phyloP scores from a whole-genome alignment of 2,888 invertebrate species.

The Altica lythri region DNA sequence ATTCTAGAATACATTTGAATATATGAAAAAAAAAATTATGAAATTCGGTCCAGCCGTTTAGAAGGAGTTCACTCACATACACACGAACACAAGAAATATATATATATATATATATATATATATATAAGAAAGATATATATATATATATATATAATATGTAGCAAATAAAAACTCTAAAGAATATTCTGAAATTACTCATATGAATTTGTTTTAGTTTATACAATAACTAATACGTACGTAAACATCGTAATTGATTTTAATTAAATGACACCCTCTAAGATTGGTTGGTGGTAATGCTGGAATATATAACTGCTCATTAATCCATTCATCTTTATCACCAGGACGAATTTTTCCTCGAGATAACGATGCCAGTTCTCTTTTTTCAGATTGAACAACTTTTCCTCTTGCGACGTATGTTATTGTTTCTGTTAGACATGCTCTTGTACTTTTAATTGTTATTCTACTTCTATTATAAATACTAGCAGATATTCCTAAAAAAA shows the following conservation, averaged over 20 bases:
- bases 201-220: not conserved
- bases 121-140: too few species aligned
- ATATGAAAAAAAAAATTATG: too few species aligned
- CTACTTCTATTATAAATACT: slow-evolving; percentile 83
- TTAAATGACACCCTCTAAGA: slow-evolving; percentile 90
- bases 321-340: slow-evolving; percentile 83
- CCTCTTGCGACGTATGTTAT: slow-evolving; percentile 87
- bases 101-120: too few species aligned
- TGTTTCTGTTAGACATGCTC: slow-evolving; percentile 85
- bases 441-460: slow-evolving; percentile 82
- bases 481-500: slow-evolving; percentile 67
- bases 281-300: slow-evolving; percentile 94
- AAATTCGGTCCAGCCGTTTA: too few species aligned
- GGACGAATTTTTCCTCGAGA: slow-evolving; percentile 80
- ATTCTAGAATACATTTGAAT: too few species aligned
- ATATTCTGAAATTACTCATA: too few species aligned
- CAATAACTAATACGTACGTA: slow-evolving; percentile 74
- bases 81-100: too few species aligned
- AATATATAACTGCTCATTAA: slow-evolving; percentile 86
- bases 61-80: too few species aligned
- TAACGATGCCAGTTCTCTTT: slow-evolving; percentile 79
- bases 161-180: too few species aligned
- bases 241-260: slow-evolving; percentile 90
- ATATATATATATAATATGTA: too few species aligned
- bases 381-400: slow-evolving; percentile 85